phyloP scores from a whole-genome alignment of 2,797 vertebrate species.

The Esox lucius region DNA sequence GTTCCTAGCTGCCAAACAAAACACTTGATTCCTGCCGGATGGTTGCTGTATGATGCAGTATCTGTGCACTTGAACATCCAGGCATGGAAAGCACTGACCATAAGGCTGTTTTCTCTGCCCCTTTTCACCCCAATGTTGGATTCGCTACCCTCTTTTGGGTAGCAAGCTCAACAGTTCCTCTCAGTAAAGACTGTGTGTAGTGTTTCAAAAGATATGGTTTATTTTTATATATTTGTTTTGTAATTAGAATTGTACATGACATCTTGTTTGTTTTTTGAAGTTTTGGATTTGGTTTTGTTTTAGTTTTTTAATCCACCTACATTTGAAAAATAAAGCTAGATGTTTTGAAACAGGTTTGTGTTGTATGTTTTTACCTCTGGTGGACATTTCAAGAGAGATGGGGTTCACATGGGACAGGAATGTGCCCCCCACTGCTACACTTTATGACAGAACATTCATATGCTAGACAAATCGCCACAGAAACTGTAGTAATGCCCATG shows the following conservation, averaged over 20 bases:
- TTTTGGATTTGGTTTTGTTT: slow-evolving; percentile 38
- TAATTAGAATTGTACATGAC: slow-evolving; percentile 68
- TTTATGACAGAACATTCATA: no score
- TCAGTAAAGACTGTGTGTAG: slow-evolving; percentile 27
- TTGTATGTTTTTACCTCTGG: background rate
- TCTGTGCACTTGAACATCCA: slow-evolving; percentile 50
- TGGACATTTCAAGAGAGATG: background rate
- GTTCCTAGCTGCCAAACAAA: slow-evolving; percentile 36
- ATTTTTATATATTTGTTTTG: slow-evolving; percentile 71
- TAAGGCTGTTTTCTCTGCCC: slow-evolving; percentile 33
- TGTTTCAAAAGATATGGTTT: slow-evolving; percentile 60
- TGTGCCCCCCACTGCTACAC: no score
- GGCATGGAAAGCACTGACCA: slow-evolving; percentile 52
- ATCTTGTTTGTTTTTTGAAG: slow-evolving; percentile 62
- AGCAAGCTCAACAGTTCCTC: slow-evolving; percentile 35
- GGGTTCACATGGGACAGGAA: background rate
- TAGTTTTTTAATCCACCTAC: slow-evolving; percentile 60
- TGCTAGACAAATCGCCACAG: no score
- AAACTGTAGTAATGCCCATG: no score
- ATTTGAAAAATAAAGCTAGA: slow-evolving; percentile 71
- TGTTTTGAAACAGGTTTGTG: slow-evolving; percentile 54
- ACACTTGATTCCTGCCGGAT: slow-evolving; percentile 31
- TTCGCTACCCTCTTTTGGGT: slow-evolving; percentile 31
- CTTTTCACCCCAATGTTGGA: slow-evolving; percentile 28
- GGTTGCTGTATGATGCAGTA: slow-evolving; percentile 40